Conservation (phyloP, 1,140 invertebrate species). For the Sminthurides bifidus region DNA sequence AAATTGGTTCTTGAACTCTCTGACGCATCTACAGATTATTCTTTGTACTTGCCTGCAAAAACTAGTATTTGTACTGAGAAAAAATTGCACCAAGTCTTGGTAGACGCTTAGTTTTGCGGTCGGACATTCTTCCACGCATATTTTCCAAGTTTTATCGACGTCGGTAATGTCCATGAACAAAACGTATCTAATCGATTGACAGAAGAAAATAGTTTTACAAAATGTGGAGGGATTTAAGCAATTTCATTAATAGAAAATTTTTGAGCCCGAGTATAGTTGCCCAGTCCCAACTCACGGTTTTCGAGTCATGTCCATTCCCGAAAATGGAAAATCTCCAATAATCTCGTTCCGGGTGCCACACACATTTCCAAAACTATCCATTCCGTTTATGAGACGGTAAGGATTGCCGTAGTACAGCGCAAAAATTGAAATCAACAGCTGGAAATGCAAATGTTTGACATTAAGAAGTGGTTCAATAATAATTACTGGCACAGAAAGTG, state of each 20-base stretch:
- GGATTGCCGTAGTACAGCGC: constrained; percentile 82
- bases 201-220: constrained; percentile 8
- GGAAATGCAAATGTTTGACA: constrained; percentile 33
- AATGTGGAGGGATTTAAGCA: background rate
- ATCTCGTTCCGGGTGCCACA: constrained; percentile 71
- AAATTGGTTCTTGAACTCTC: too few species aligned
- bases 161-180: constrained; percentile 72
- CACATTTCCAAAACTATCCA: constrained; percentile 91
- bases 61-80: constrained; percentile 53
- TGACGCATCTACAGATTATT: too few species aligned
- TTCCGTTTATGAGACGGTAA: constrained; percentile 73
- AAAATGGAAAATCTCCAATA: constrained; percentile 55
- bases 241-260: background rate
- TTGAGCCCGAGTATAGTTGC: too few species aligned
- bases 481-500: constrained; percentile 22
- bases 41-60: constrained; percentile 52
- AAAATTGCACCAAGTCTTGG: constrained; percentile 66
- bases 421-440: constrained; percentile 76
- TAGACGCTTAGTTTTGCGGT: too few species aligned
- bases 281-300: constrained; percentile 56
- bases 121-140: constrained; percentile 83
- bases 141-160: constrained; percentile 61
- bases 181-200: constrained; percentile 54
- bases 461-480: too few species aligned
- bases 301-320: constrained; percentile 65